phyloP scores from a whole-genome alignment of 2,888 invertebrate species.

The Camponotus fellah region DNA sequence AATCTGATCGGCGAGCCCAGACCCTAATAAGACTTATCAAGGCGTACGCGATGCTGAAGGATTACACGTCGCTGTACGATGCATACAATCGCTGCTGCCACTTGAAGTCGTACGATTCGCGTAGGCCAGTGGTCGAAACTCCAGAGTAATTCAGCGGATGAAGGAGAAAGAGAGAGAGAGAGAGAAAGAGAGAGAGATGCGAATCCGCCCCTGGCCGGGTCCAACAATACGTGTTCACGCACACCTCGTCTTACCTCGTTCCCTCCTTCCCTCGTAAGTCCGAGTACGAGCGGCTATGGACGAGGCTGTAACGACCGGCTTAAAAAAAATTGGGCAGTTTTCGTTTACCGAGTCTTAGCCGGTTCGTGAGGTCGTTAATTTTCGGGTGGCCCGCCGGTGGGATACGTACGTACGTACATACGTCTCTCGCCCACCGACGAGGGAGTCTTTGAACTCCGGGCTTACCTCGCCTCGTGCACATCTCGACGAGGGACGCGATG shows the following conservation, averaged over 20 bases:
- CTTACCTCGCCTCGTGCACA: conserved; percentile 62
- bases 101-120: conserved; percentile 35
- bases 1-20: conserved; percentile 23
- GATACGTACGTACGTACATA: conserved; percentile 52
- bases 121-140: conserved; percentile 53
- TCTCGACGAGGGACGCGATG: conserved; percentile 37
- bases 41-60: conserved; percentile 2
- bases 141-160: conserved; percentile 47
- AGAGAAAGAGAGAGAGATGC: conserved; percentile 13
- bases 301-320: conserved; percentile 69
- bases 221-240: conserved; percentile 59
- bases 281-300: conserved; percentile 52
- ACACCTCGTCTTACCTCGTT: conserved; percentile 37
- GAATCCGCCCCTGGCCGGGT: conserved; percentile 61
- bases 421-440: conserved; percentile 71
- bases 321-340: conserved; percentile 75
- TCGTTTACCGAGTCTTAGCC: conserved; percentile 78
- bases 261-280: background rate
- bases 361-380: conserved; percentile 80
- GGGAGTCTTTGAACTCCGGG: conserved; percentile 68
- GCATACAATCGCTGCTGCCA: background rate
- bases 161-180: background rate
- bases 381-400: conserved; percentile 75
- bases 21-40: conserved; percentile 36
- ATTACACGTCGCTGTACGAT: background rate